Evolutionary conservation across 2,797 vertebrate genomes (phyloP), one percentile per base, ranked within the genome.

Genomic region (Propithecus perrieri): DNA sequence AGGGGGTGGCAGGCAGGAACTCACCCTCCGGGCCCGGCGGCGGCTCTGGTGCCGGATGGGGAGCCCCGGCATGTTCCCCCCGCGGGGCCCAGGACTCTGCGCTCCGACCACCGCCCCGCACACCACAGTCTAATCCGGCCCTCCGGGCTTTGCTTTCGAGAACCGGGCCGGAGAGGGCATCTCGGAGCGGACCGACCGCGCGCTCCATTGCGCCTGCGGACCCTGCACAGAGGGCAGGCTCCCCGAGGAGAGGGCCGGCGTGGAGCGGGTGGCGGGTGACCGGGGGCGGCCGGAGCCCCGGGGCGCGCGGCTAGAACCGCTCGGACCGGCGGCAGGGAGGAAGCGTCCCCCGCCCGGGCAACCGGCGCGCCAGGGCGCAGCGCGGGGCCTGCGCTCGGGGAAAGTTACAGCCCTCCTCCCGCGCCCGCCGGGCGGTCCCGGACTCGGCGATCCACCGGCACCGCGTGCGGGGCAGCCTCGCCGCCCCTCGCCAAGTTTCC

Each of bases 1-100:
- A 95, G 94, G 69, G 93, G 97, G 94, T 81, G 97, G 96, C 96
- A 81, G 96, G 95, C 96, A 93, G 87, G 86, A 65, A 86, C 55
- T 59, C 85, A 53, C 53, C 84, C 97, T 88, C 80, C 9, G 95
- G 80, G 53, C 85, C 57, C 13, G 1, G 90, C 57, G 24, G 95
- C 76, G 11, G 50, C 86, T 80, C 72, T 0, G 84, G 72, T n/a
- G 35, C 78, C 35, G n/a, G 28, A 15, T 7, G 28, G 63, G 57
- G 26, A 85, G 89, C 30, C 50, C 35, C 50, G 5, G 61, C 53
- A 26, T 6, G 10, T 38, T 65, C 30, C 22, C 74, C 69, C 1
- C 6, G 59, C 65, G 79, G 65, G 41, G 81, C 35, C 46, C 12
- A 4, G 59, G 85, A 15, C 53, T 87, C 3, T 12, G 79, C 2